Evolutionary conservation across 2,797 vertebrate species (phyloP).

Genomic region (Craterocephalus amniculus): DNA sequence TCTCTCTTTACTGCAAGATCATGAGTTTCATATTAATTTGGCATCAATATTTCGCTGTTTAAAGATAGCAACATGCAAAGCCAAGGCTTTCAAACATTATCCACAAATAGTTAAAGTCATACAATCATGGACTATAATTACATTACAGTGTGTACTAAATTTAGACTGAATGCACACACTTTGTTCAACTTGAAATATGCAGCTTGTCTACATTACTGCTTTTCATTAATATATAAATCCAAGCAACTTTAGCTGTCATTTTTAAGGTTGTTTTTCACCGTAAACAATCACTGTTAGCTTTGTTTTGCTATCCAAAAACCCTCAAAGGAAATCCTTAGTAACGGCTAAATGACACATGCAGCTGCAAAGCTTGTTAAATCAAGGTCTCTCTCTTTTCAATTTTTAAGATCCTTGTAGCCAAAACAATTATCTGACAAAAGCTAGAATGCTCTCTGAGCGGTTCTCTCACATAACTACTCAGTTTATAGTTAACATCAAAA

Average conservation of each 20-base stretch:
- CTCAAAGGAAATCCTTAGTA: not conserved
- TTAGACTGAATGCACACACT: not conserved
- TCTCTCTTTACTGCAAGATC: not conserved
- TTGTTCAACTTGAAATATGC: not conserved
- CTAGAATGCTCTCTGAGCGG: not conserved
- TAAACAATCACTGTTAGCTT: not conserved
- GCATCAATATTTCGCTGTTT: not conserved
- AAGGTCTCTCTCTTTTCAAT: not conserved
- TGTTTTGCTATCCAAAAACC: not conserved
- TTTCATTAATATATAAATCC: not conserved
- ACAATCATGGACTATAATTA: not conserved
- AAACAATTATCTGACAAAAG: conserved; percentile 4
- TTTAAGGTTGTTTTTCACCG: not conserved
- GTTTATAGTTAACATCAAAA: not conserved
- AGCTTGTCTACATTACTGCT: not conserved
- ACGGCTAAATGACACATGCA: not conserved
- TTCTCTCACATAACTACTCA: not conserved
- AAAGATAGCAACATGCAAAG: not conserved
- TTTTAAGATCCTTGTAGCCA: too few relatives aligned
- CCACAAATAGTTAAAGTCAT: not conserved
- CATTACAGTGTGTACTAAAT: not conserved
- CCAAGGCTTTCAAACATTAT: not conserved
- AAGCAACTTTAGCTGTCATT: not conserved
- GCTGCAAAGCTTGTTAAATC: not conserved
- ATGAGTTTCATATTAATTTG: not conserved